Evolutionary conservation across 2,888 invertebrate species (phyloP), one percentile per base, ranked within the genome.

Genomic region (Pilophorus perplexus): DNA sequence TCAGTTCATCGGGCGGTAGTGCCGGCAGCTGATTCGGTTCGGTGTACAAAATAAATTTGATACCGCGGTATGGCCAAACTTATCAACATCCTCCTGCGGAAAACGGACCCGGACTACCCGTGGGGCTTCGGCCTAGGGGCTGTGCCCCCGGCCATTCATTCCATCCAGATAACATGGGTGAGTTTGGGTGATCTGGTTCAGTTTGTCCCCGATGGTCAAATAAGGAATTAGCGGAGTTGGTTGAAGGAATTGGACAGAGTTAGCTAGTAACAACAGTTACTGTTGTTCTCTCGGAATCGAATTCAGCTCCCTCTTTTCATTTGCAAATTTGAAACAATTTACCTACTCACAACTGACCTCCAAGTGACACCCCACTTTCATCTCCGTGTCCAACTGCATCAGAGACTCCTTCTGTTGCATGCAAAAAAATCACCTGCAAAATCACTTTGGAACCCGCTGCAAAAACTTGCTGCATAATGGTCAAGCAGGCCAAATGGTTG

Each of bases 51-150:
- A 8, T 52, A 22, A 37, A 23, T 52, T 46, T 14, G 10, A 46
- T 46, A 46, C 3, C 62, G 46, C n/a, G 33, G 28, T 16, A 65
- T 65, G 65, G 65, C 65, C 2, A 65, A 55, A 55, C 55, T 65
- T 8, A 33, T 65, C 23, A 65, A 65, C 28, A 54, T 74, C 14
- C 69, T 72, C 42, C 67, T 74, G 67, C 72, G 73, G 67, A 72
- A 72, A 50, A 71, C 72, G 40, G 72, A 73, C 64, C 69, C 71
- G 28, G 68, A 68, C 23, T 67, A 71, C 20, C 70, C 69, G 18
- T 74, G 73, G 74, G 74, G 73, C 33, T 73, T 73, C 68, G 68
- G 68, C 40, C 67, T 73, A 10, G 72, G 73, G 2, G 71, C 72
- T 0, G 38, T 33, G 23, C 60, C 64, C 10, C 64, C 67, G 12